phyloP scores from a whole-genome alignment of 2,113 vertebrate species.

The Strigops habroptila region DNA sequence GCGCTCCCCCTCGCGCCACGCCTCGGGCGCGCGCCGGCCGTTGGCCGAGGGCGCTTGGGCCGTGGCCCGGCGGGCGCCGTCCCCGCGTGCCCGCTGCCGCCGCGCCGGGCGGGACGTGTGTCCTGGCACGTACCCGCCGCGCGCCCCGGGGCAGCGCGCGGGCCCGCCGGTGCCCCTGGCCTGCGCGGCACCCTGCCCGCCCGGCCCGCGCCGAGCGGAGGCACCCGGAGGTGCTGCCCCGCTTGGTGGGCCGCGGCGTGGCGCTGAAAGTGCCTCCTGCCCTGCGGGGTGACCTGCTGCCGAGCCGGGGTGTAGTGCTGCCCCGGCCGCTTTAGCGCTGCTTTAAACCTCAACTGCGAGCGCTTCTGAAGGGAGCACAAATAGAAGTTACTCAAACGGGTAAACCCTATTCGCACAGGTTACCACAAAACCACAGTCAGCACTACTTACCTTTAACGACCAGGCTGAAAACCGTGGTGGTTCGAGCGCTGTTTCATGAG shows the following conservation, averaged over 20 bases:
- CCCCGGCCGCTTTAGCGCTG: accelerated
- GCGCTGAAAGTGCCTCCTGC: background rate
- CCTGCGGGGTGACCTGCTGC: background rate
- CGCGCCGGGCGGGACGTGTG: background rate
- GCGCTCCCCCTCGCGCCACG: background rate
- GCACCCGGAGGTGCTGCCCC: background rate
- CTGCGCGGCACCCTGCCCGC: background rate
- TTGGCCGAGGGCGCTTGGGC: background rate
- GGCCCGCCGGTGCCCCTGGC: accelerated
- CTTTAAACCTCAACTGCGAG: accelerated
- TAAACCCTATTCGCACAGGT: background rate
- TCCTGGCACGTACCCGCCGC: background rate
- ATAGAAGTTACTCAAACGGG: background rate
- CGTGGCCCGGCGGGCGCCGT: background rate
- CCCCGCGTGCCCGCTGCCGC: background rate
- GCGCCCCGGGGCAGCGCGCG: background rate
- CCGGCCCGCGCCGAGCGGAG: accelerated
- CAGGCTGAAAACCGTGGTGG: background rate
- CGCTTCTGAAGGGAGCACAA: background rate
- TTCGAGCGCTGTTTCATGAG: background rate
- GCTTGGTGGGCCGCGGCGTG: accelerated
- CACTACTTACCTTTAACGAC: background rate
- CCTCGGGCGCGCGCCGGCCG: slow-evolving; percentile 9
- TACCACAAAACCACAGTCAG: background rate
- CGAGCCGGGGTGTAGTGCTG: accelerated